Evolutionary conservation across 2,888 invertebrate species (phyloP).

Genomic region (Noctua janthina): DNA sequence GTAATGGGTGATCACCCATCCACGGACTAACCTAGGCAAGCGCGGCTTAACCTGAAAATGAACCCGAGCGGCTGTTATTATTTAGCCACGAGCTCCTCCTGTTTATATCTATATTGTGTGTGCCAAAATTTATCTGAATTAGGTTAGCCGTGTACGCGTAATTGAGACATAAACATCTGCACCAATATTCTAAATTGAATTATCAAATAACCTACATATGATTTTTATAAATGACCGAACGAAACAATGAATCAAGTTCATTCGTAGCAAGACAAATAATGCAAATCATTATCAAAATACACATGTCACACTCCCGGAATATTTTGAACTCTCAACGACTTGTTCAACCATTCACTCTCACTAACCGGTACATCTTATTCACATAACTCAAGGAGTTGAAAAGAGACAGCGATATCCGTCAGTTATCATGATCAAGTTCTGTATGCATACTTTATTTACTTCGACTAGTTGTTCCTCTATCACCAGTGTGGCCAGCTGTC

Average conservation of each 20-base stretch:
- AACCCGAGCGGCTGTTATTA: no score
- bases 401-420: conserved; percentile 55
- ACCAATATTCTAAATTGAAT: not conserved
- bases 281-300: conserved; percentile 22
- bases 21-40: no score
- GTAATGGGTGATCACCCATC: no score
- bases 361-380: conserved; percentile 54
- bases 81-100: not conserved
- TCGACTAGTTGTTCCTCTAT: conserved; percentile 41
- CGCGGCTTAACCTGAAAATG: no score
- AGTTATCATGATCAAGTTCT: conserved; percentile 52
- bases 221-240: conserved; percentile 4
- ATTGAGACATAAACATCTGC: not conserved
- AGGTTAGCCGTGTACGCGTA: not conserved
- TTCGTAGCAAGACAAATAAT: not conserved
- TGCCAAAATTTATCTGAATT: not conserved
- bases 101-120: not conserved
- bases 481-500: conserved; percentile 49
- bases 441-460: conserved; percentile 44
- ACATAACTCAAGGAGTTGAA: conserved; percentile 29
- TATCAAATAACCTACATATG: not conserved
- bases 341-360: not conserved
- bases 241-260: conserved; percentile 10
- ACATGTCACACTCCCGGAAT: conserved; percentile 33
- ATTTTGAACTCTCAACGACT: not conserved